Evolutionary conservation across 2,888 invertebrate genomes (phyloP), one percentile per base, ranked within the genome.

Genomic region (Tiphia femorata): DNA sequence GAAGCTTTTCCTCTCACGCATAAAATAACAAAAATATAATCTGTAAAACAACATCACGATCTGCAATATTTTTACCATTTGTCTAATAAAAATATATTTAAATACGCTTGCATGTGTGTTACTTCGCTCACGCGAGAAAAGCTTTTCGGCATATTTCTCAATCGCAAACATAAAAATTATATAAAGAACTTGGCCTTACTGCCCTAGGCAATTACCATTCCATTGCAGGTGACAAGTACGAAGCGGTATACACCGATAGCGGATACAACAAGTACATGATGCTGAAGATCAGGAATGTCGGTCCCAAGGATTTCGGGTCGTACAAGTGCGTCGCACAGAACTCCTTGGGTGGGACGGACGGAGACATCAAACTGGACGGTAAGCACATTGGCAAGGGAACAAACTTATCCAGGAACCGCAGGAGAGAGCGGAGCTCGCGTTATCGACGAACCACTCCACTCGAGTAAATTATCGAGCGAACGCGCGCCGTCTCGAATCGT

Each of bases 321-420:
- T 95, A 95, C 86, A 92, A 93, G 83, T 95, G 95, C 82, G 93
- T 95, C 62, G 95, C 95, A 48, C 96, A 95, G 86, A 96, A 96
- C 84, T 95, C 95, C 35, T 87, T 94, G 29, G 95, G 95, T 53
- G 94, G 94, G 84, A 95, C 95, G 33, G 95, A 95, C 84, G 95
- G 95, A 42, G 89, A 93, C 74, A 95, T 95, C 81, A 93, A 93
- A 84, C 87, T 95, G 65, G 94, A 95, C 84, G 94, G 95, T 95
- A 86, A 87, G 87, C 68, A 44, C n/a, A 10, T 23, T 10, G 14
- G 37, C 33, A 16, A 19, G 37, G 16, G 41, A 14, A 27, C 5
- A 17, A 33, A 33, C 14, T n/a, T 33, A 33, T 7, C n/a, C 14
- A 33, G n/a, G 33, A 5, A 33, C 33, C n/a, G 5, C 33, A n/a